Conservation (phyloP, 2,113 vertebrate species). For the Ursus arctos region DNA sequence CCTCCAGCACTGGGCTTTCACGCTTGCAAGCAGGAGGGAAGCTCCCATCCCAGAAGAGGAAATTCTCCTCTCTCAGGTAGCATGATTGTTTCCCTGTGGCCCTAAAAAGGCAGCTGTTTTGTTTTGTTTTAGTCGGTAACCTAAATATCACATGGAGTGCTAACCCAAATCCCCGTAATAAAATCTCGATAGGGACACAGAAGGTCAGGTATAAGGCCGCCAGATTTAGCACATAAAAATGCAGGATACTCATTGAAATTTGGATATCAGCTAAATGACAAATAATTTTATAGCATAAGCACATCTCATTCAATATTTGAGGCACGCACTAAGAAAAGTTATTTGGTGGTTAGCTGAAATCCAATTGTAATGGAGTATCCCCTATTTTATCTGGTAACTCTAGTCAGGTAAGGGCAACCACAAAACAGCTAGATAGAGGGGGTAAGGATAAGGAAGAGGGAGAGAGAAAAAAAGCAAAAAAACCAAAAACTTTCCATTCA, state of each 20-base stretch:
- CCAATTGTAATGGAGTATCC: not conserved
- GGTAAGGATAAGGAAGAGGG: not conserved
- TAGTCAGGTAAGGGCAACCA: not conserved
- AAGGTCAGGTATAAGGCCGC: not conserved
- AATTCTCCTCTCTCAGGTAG: not conserved
- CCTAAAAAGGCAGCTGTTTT: not conserved
- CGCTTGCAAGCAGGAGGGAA: not conserved
- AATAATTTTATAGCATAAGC: not conserved
- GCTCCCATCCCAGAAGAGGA: not conserved
- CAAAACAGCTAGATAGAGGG: not conserved
- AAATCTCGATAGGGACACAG: not conserved
- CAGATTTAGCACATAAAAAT: conserved; percentile 7
- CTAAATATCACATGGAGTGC: not conserved
- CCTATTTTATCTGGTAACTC: not conserved
- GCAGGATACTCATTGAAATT: not conserved
- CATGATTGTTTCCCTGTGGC: not conserved
- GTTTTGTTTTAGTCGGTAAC: not conserved
- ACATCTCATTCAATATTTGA: conserved; percentile 24
- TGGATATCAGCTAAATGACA: not conserved
- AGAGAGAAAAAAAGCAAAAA: not conserved
- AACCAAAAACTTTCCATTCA: not conserved
- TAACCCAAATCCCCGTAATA: not conserved
- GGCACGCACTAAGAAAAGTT: not conserved
- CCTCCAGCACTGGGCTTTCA: not conserved
- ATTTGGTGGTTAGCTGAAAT: not conserved